Percentiles rank a stretch among this genome's conserved stretches.
These are phyloP conservation scores for Tretioscincus oriximinensis DNA, from an alignment of 2,113 vertebrate genomes.

Conservation along the genomic window DNA sequence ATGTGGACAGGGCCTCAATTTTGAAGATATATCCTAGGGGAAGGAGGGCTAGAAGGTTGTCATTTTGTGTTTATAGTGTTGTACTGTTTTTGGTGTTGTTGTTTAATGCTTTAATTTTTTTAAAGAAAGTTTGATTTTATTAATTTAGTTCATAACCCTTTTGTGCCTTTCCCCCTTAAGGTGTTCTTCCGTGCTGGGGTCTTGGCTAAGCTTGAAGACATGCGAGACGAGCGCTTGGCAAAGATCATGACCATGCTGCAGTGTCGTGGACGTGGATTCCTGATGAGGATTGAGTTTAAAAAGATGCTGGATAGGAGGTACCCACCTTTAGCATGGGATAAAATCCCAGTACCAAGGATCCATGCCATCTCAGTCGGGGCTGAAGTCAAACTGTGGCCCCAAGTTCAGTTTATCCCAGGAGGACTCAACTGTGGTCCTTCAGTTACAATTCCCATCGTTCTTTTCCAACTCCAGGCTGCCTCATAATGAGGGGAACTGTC, in stretches of 20 bases:
- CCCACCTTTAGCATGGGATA: not conserved
- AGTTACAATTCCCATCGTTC: too few relatives aligned
- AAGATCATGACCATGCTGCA: conserved; percentile 70
- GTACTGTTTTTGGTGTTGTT: too few relatives aligned
- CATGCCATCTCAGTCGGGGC: not conserved
- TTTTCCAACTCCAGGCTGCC: too few relatives aligned
- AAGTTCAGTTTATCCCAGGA: not conserved
- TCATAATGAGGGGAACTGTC: too few relatives aligned
- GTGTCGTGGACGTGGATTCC: conserved; percentile 66
- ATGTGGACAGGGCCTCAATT: too few relatives aligned
- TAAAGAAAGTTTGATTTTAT: too few relatives aligned
- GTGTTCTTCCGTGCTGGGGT: conserved; percentile 73
- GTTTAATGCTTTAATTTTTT: too few relatives aligned
- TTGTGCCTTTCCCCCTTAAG: conserved; percentile 29
- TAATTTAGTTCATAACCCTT: too few relatives aligned
- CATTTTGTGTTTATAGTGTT: too few relatives aligned
- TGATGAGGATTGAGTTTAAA: conserved; percentile 70
- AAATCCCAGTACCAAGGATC: not conserved
- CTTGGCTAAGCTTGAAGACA: conserved; percentile 72
- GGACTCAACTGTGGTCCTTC: not conserved
- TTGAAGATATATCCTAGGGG: too few relatives aligned
- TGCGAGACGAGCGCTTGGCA: conserved; percentile 66
- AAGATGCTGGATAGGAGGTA: conserved; percentile 70
- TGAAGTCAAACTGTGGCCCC: not conserved
- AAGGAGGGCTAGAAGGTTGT: too few relatives aligned